These are phyloP conservation scores for Allobates femoralis DNA, from an alignment of 2,797 vertebrate genomes.

Conservation along the genomic window DNA sequence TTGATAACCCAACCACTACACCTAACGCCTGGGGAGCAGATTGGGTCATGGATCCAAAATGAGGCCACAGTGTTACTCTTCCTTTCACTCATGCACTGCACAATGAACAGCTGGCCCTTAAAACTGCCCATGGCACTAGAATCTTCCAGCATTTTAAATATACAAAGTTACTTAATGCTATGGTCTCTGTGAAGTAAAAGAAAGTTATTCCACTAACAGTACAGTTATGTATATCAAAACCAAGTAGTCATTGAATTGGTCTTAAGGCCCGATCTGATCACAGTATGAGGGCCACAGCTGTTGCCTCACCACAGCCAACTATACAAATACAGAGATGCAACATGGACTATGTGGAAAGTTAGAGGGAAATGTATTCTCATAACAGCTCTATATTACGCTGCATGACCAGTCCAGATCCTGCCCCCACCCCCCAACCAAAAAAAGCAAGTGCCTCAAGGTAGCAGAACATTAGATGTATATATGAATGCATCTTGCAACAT, in stretches of 20 bases:
- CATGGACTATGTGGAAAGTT: neutral
- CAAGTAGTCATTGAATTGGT: too few species aligned
- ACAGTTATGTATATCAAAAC: neutral
- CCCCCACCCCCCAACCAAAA: too few species aligned
- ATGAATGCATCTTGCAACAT: neutral
- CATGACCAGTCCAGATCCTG: neutral
- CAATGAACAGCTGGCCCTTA: neutral
- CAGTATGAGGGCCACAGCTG: neutral
- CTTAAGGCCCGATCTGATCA: neutral
- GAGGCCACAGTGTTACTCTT: slow-evolving; percentile 44
- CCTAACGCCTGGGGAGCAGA: slow-evolving; percentile 34
- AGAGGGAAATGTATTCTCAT: neutral
- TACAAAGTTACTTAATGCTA: neutral
- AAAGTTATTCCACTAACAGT: slow-evolving; percentile 38
- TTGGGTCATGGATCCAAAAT: slow-evolving; percentile 61
- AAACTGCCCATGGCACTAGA: neutral
- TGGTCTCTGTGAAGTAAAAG: slow-evolving; percentile 45
- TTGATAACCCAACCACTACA: slow-evolving; percentile 49
- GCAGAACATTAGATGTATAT: neutral
- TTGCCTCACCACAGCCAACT: neutral
- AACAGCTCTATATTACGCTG: neutral
- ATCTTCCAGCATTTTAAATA: neutral
- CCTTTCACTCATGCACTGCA: slow-evolving; percentile 18
- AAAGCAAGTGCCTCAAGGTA: slow-evolving; percentile 7
- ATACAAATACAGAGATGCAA: neutral